Conservation (phyloP, 2,797 vertebrate species). For the Notoglanidium macrostoma region DNA sequence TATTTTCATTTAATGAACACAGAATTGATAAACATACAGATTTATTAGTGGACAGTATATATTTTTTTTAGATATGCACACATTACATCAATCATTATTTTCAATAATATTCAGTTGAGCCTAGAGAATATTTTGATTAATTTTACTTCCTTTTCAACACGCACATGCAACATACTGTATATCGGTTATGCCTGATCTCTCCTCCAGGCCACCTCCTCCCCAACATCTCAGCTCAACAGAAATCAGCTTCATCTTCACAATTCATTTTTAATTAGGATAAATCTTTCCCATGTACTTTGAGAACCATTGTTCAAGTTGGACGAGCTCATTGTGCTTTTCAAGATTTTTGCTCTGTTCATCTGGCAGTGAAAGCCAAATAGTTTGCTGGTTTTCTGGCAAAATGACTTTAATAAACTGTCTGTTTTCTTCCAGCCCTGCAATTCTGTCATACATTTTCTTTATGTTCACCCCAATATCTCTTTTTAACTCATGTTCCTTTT, state of each 20-base stretch:
- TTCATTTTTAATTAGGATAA: neutral
- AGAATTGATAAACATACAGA: neutral
- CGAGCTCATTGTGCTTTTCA: no score
- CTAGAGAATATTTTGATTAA: neutral
- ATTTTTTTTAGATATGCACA: neutral
- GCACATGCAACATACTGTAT: neutral
- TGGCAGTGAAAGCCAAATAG: conserved; percentile 19
- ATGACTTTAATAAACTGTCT: neutral
- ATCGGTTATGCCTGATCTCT: neutral
- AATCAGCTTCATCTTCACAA: neutral
- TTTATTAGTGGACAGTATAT: neutral
- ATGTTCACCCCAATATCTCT: neutral
- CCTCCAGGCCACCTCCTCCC: neutral
- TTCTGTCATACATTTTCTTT: neutral
- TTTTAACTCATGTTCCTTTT: neutral
- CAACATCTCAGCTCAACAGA: neutral
- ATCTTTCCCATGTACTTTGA: fast-evolving
- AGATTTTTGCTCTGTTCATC: neutral
- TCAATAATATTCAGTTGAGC: neutral
- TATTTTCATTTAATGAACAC: no score
- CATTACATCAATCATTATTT: neutral
- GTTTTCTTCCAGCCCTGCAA: neutral
- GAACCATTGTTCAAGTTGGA: neutral
- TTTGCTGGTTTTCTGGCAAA: neutral
- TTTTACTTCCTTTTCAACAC: neutral